phyloP scores from a whole-genome alignment of 2,113 vertebrate species.

The Caloenas nicobarica region DNA sequence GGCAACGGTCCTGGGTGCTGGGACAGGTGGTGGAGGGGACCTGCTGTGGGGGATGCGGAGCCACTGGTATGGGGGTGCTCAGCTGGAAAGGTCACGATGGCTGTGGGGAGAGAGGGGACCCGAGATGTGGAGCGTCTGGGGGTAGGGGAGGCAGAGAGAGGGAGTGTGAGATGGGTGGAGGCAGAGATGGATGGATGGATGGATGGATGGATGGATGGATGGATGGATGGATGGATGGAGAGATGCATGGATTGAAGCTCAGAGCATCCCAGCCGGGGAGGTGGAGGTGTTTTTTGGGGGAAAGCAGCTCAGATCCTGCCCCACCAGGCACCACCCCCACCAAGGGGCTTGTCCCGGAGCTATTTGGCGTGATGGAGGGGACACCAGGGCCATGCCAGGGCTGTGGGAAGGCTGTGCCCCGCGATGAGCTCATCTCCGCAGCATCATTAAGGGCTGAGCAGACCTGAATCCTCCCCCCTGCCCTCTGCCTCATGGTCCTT shows the following conservation, averaged over 20 bases:
- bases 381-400: background rate
- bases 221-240: too few species aligned
- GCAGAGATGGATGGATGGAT: background rate
- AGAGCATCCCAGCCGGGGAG: background rate
- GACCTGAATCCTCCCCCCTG: background rate
- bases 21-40: background rate
- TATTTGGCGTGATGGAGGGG: background rate
- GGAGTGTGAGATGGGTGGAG: background rate
- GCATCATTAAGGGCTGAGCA: background rate
- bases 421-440: background rate
- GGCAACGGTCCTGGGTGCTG: background rate
- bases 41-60: fast-evolving
- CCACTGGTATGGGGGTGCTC: fast-evolving
- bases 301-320: fast-evolving
- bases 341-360: background rate
- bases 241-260: background rate
- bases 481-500: background rate
- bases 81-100: background rate
- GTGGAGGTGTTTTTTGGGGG: background rate
- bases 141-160: background rate
- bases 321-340: too few species aligned
- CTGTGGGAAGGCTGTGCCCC: background rate
- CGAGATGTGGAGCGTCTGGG: background rate
- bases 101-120: background rate
- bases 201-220: too few species aligned